Evolutionary conservation across 1,140 invertebrate species (phyloP).

Genomic region (Physella acuta): DNA sequence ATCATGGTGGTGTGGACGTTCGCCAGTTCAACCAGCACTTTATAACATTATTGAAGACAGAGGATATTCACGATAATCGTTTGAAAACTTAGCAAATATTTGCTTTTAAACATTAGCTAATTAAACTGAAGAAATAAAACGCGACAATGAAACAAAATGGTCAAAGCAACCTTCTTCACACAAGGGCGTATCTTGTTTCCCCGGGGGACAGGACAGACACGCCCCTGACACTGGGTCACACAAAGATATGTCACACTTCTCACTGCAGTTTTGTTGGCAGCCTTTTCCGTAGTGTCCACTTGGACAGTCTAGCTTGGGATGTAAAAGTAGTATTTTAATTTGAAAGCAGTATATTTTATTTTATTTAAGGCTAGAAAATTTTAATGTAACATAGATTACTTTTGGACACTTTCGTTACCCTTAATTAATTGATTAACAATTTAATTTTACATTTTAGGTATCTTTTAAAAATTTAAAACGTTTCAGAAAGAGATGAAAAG

Average conservation of each 20-base stretch:
- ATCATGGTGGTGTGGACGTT: no score
- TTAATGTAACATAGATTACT: no score
- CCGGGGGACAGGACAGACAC: not conserved
- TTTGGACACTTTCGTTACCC: no score
- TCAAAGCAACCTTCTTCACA: not conserved
- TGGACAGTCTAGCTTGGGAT: not conserved
- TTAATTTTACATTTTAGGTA: not conserved
- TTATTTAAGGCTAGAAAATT: not conserved
- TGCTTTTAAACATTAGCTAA: not conserved
- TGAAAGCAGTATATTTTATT: not conserved
- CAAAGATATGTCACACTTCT: not conserved
- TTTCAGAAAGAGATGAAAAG: not conserved
- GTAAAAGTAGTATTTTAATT: not conserved
- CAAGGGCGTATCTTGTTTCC: no score
- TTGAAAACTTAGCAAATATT: not conserved
- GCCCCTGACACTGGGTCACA: not conserved
- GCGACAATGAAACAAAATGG: not conserved
- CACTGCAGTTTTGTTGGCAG: not conserved
- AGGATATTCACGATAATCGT: not conserved
- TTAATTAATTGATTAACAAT: not conserved
- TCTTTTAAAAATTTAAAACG: not conserved
- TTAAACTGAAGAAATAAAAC: not conserved
- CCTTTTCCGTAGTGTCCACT: not conserved
- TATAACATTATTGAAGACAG: no score
- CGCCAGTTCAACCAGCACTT: no score